A percentile compares a stretch with the other conserved stretches of the same genome.
phyloP scores from a whole-genome alignment of 2,888 invertebrate species.

The Yponomeuta evonymella region DNA sequence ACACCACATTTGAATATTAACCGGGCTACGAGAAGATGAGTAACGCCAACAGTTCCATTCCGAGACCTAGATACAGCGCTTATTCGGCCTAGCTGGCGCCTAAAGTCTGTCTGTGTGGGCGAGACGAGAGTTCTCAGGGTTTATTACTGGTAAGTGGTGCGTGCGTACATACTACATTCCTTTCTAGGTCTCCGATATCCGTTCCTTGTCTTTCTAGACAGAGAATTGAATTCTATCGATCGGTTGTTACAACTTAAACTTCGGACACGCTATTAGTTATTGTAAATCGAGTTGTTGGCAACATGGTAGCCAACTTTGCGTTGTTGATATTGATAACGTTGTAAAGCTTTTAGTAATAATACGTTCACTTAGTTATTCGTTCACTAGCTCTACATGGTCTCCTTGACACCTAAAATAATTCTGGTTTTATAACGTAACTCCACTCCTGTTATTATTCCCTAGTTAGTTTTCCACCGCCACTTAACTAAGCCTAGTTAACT shows the following conservation, averaged over 20 bases:
- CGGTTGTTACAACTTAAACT: neutral
- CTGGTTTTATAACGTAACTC: neutral
- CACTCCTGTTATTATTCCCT: neutral
- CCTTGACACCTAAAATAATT: neutral
- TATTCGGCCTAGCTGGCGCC: slow-evolving; percentile 33
- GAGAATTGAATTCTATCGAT: neutral
- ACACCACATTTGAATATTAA: neutral
- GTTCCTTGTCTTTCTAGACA: neutral
- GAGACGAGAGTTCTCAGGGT: slow-evolving; percentile 52
- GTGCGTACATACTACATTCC: slow-evolving; percentile 22
- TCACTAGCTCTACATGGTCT: neutral
- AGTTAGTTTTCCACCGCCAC: neutral
- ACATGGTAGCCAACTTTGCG: neutral
- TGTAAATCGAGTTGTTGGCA: too few species aligned
- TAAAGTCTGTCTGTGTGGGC: slow-evolving; percentile 64
- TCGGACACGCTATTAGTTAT: neutral
- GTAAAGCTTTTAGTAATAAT: neutral
- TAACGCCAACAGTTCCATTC: neutral
- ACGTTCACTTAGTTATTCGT: neutral
- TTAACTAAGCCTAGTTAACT: slow-evolving; percentile 5
- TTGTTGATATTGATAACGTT: neutral
- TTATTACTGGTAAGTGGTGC: slow-evolving; percentile 61
- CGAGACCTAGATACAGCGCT: slow-evolving; percentile 23
- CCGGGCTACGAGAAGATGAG: neutral
- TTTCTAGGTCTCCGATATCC: neutral